Base-by-base conservation (phyloP, 2,888 invertebrate genomes). In the Orchesella flavescens region DNA sequence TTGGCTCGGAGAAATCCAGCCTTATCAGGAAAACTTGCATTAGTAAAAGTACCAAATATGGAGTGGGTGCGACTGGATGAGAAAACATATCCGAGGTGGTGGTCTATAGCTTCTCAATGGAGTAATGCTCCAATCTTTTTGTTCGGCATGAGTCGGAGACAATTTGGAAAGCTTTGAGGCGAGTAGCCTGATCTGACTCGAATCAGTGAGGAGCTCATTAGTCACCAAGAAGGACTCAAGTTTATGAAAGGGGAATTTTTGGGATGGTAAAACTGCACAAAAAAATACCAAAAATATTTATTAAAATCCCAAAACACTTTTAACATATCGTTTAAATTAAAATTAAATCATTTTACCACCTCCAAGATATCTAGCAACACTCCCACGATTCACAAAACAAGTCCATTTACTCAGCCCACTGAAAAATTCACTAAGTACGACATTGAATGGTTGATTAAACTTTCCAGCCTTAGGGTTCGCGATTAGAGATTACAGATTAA, bases 101-200 rank as follows among this genome's bases (percentile, higher is more conserved):
- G 61, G 92, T 91, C 95, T 96, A 97, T 83, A 97, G 90, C 89
- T 94, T 94, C 89, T 95, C 95, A 55, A 96, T 93, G 10, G 94
- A 94, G 89, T 94, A 93, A 96, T 97, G 90, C 59, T 96, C 95
- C 86, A 97, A 91, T 89, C 93, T 93, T 86, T 93, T 93, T 84
- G 92, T 93, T 72, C 93, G 91, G 3, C 94, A 94, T 86, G 92
- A 91, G 72, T 96, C 96, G 87, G 93, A 93, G 43, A 97, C 90
- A 86, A 97, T 96, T 89, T 93, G 93, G 61, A 97, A 92, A 55
- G 93, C 93, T 89, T 94, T 95, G 86, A 95, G 92, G 85, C 97
- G 93, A 85, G 94, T 94, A 34, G 95, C 94, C 86, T 94, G 93
- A 86, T 95, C 95, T 93, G 92, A 84, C 94, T 92, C 84, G 97